Evolutionary conservation across 2,113 vertebrate genomes (phyloP), one percentile per base, ranked within the genome.

Genomic region (Cephalopholis sonnerati): DNA sequence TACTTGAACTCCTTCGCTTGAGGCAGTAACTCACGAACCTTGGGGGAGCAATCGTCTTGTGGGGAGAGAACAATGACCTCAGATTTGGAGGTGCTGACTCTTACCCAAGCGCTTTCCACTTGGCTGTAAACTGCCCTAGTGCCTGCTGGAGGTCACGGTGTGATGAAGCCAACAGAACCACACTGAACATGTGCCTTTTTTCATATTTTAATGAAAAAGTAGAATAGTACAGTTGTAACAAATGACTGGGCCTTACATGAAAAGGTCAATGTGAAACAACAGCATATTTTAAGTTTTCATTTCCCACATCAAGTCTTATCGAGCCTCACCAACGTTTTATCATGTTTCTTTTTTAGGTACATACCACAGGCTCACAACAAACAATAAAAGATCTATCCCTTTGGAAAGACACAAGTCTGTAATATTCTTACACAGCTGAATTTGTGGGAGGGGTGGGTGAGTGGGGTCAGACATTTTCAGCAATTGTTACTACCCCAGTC

Each of bases 121-220:
- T 36, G 7, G 7, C 32, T 36, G 32, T 36, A 36, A 36, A 36
- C 32, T 6, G 32, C 7, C 32, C 32, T 1, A 36, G 32, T 4
- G 5, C 32, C 5, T 6, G 32, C 32, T 36, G 32, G 32, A 36
- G 32, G 32, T 36, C 32, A 36, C 32, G 6, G 32, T 36, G 32
- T 36, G 32, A 36, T 36, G 32, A 36, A 36, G 32, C 32, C 32
- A 36, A 36, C 32, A 36, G 32, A 36, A 36, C 32, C 32, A 36
- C 32, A 36, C n/a, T n/a, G n/a, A 36, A 36, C 32, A 36, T 5
- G 32, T 36, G 6, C 1, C 3, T 18, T 11, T 93, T 93, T 91
- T 83, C 50, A 93, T 84, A 71, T 93, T 96, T 96, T 97, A 96
- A 96, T 95, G 91, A 93, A 96, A 95, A 95, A 95, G 90, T 95